Percentiles rank a stretch among this genome's conserved stretches.
phyloP scores from a whole-genome alignment of 1,140 invertebrate genomes.

The Mesaphorura yosii region DNA sequence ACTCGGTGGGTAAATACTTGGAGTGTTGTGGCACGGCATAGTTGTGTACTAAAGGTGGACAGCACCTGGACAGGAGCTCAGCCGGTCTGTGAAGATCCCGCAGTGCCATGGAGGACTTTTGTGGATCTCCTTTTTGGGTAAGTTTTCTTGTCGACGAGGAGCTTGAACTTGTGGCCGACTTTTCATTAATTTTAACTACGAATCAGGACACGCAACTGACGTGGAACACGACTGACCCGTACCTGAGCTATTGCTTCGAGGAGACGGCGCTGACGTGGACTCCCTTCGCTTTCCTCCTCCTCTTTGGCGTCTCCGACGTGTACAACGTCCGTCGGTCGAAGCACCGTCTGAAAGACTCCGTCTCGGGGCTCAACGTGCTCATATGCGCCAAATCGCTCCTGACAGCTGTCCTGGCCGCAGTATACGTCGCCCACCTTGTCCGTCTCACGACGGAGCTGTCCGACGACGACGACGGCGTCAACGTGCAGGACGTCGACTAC shows the following conservation, averaged over 20 bases:
- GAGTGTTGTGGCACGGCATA: too few species aligned
- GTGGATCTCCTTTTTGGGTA: constrained; percentile 19
- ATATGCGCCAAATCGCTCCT: constrained; percentile 52
- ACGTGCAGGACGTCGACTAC: constrained; percentile 33
- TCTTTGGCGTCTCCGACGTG: constrained; percentile 38
- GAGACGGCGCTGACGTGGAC: constrained; percentile 73
- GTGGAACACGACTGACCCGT: constrained; percentile 71
- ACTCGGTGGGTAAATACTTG: too few species aligned
- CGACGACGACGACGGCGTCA: not conserved
- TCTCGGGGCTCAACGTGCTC: constrained; percentile 52
- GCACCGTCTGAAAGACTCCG: constrained; percentile 65
- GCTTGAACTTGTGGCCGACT: not conserved
- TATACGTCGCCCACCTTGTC: constrained; percentile 1
- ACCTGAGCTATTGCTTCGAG: constrained; percentile 77
- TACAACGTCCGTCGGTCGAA: constrained; percentile 64
- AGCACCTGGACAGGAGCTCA: too few species aligned
- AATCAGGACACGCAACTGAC: constrained; percentile 59
- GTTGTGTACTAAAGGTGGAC: too few species aligned
- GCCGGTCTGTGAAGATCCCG: too few species aligned
- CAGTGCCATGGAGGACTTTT: constrained; percentile 19
- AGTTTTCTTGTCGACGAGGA: not conserved
- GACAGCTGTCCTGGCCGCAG: constrained; percentile 34
- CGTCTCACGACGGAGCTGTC: too few species aligned
- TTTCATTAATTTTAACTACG: not conserved
- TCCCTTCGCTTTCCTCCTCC: constrained; percentile 72